Conservation (phyloP, 2,888 invertebrate genomes). For the Temnothorax ravouxi region DNA sequence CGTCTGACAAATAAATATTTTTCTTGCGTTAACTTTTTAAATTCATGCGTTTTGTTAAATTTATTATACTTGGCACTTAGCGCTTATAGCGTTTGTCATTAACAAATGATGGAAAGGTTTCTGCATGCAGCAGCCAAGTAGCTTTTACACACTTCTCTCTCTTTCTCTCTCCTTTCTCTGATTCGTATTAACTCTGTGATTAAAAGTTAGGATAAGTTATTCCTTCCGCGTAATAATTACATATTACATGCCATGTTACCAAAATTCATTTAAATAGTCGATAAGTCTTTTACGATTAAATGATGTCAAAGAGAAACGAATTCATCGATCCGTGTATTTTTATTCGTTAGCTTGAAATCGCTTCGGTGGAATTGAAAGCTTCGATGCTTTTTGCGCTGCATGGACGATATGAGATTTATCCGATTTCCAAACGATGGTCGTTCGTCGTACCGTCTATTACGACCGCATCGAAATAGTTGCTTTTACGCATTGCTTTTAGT, state of each 20-base stretch:
- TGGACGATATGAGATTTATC: constrained; percentile 54
- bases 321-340: constrained; percentile 43
- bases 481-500: constrained; percentile 54
- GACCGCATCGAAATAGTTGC: constrained; percentile 49
- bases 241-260: constrained; percentile 17
- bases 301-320: constrained; percentile 38
- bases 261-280: constrained; percentile 39
- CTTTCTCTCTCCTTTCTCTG: not conserved
- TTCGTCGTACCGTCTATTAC: constrained; percentile 49
- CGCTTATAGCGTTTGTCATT: constrained; percentile 3
- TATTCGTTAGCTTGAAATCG: constrained; percentile 51
- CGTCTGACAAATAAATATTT: constrained; percentile 1
- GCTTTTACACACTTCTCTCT: not conserved
- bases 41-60: constrained; percentile 2
- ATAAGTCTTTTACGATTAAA: constrained; percentile 44
- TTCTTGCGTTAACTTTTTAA: not conserved
- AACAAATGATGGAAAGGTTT: not conserved
- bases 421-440: constrained; percentile 54
- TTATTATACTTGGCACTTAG: not conserved
- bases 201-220: constrained; percentile 4
- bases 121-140: not conserved
- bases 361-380: constrained; percentile 50
- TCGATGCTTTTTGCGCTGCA: constrained; percentile 46
- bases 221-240: not conserved
- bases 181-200: not conserved